Evolutionary conservation across 1,140 invertebrate genomes (phyloP).

Genomic region (Drosophila albomicans): DNA sequence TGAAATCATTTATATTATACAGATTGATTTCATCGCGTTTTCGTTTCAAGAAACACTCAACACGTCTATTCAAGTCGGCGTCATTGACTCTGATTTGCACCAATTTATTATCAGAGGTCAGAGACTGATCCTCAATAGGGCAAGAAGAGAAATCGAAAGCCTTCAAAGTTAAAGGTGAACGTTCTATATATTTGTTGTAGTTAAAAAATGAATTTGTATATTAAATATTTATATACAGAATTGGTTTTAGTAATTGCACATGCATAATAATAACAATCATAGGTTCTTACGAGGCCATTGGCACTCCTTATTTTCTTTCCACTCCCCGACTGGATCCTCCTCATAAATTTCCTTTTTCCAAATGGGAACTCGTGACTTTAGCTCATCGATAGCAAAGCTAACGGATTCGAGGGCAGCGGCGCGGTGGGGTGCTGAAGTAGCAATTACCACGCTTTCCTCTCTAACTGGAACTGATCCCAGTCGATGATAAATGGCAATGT

Average conservation of each 20-base stretch:
- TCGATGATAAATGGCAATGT: conserved; percentile 93
- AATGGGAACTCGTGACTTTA: conserved; percentile 96
- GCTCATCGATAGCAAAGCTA: conserved; percentile 92
- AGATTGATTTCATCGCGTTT: conserved; percentile 89
- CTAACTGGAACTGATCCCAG: conserved; percentile 93
- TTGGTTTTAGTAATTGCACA: conserved; percentile 1
- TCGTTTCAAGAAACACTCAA: conserved; percentile 87
- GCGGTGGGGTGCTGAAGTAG: conserved; percentile 94
- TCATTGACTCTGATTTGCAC: conserved; percentile 87
- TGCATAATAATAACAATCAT: conserved; percentile 19
- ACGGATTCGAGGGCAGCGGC: conserved; percentile 93
- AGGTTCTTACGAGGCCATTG: conserved; percentile 86
- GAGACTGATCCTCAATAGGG: conserved; percentile 65
- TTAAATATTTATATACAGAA: conserved; percentile 7
- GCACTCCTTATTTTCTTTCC: conserved; percentile 94
- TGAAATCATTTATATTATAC: conserved; percentile 89
- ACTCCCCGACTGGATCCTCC: conserved; percentile 85
- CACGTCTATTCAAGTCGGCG: conserved; percentile 86
- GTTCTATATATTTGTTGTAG: conserved; percentile 17
- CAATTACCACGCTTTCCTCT: conserved; percentile 96
- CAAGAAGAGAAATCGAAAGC: conserved; percentile 67
- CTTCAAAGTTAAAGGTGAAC: conserved; percentile 22
- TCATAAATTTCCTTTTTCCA: conserved; percentile 98
- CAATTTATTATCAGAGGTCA: conserved; percentile 76
- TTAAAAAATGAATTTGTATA: conserved; percentile 16